Percentiles rank a stretch among this genome's conserved stretches.
Conservation (phyloP, 2,113 vertebrate species). For the Corythornis madagascariensis region DNA sequence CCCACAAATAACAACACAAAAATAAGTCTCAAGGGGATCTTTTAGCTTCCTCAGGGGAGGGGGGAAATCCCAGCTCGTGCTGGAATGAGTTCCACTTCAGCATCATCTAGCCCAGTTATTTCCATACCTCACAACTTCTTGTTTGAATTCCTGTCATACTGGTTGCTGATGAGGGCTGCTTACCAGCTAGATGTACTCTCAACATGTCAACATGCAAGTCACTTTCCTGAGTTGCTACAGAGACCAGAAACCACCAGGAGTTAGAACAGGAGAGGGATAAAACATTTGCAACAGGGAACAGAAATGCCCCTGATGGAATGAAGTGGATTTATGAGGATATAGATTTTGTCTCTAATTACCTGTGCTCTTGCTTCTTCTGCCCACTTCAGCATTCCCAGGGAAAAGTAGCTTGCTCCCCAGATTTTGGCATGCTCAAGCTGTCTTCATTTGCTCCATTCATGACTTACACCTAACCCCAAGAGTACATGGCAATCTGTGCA, state of each 20-base stretch:
- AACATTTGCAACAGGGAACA: background rate
- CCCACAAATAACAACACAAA: background rate
- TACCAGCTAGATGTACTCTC: background rate
- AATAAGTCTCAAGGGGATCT: background rate
- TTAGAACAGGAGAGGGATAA: background rate
- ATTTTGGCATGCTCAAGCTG: background rate
- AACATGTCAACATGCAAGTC: background rate
- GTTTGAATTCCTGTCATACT: background rate
- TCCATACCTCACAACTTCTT: background rate
- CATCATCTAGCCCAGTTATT: background rate
- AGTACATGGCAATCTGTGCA: rapidly evolving
- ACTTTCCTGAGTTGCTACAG: background rate
- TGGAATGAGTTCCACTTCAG: background rate
- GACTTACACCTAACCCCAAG: background rate
- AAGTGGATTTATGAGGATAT: background rate
- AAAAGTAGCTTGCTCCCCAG: background rate
- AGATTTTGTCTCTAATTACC: background rate
- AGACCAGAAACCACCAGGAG: background rate
- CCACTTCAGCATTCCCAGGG: background rate
- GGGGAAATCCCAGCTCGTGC: background rate
- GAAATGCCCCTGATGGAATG: background rate
- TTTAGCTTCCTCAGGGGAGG: background rate
- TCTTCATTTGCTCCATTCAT: background rate
- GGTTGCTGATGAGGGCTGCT: background rate
- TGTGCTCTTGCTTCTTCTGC: background rate